Evolutionary conservation across 2,888 invertebrate genomes (phyloP).

Genomic region (Stenchaetothrips biformis): DNA sequence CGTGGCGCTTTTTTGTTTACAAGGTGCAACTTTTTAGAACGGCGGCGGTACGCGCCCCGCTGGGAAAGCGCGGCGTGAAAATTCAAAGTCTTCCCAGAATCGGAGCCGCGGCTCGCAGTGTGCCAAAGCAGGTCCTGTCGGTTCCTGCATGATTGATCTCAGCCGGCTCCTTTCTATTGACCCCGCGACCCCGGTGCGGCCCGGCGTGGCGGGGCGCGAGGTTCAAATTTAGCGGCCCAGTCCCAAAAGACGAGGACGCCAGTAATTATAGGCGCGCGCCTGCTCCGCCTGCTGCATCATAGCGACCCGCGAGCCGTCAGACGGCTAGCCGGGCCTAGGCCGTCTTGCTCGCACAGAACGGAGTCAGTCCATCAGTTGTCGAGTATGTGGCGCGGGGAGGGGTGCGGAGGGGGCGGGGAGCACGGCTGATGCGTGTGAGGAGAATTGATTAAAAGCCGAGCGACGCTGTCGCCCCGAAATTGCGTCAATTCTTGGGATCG

Average conservation of each 20-base stretch:
- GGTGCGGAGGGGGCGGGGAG: too few species aligned
- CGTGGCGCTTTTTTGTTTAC: too few species aligned
- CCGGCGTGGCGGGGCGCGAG: conserved; percentile 1
- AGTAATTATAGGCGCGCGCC: background rate
- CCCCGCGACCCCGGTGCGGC: background rate
- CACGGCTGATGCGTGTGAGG: conserved; percentile 5
- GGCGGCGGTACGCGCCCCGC: too few species aligned
- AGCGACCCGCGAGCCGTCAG: background rate
- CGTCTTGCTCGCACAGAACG: background rate
- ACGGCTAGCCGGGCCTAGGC: too few species aligned
- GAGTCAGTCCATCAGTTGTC: background rate
- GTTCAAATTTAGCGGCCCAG: conserved; percentile 20
- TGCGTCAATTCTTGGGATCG: conserved; percentile 20
- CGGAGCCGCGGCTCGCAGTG: background rate
- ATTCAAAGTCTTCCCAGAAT: too few species aligned
- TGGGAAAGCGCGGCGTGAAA: too few species aligned
- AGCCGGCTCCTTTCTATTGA: conserved; percentile 23
- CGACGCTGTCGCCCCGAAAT: conserved; percentile 24
- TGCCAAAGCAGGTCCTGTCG: background rate
- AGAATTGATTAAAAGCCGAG: conserved; percentile 21
- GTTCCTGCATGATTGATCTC: conserved; percentile 12
- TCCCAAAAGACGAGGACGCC: conserved; percentile 17
- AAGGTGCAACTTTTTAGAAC: too few species aligned
- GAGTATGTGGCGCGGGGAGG: too few species aligned
- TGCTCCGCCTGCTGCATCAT: conserved; percentile 6